Percentiles rank a stretch among this genome's conserved stretches.
These are phyloP conservation scores for Acropora tenuis DNA, from an alignment of 64 coral and sea anemone species.

Conservation along the genomic window DNA sequence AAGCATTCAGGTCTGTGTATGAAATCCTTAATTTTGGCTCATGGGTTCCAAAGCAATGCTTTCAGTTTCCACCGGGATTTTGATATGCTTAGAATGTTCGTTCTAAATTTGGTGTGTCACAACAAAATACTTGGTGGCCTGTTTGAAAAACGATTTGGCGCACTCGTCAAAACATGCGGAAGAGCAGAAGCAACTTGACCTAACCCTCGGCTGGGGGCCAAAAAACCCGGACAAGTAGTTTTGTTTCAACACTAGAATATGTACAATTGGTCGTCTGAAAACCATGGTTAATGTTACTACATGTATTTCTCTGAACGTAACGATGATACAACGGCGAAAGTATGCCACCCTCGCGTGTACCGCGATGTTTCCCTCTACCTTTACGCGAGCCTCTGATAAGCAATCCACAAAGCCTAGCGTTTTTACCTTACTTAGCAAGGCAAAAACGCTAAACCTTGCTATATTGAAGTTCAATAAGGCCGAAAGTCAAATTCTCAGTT, in stretches of 20 bases:
- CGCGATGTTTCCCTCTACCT: no score
- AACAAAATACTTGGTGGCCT: conserved; percentile 24
- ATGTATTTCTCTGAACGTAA: no score
- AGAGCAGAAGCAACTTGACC: conserved; percentile 22
- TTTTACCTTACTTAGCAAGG: no score
- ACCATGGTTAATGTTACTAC: no score
- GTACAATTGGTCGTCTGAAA: no score
- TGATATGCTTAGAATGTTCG: not conserved
- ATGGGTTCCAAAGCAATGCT: not conserved
- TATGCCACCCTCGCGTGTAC: no score
- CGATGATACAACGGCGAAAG: no score
- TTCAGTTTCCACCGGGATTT: not conserved
- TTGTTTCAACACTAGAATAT: no score
- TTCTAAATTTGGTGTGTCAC: not conserved
- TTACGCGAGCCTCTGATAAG: no score
- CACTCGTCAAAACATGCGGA: conserved; percentile 48
- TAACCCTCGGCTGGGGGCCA: conserved; percentile 31
- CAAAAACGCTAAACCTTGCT: no score
- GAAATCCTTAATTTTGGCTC: not conserved
- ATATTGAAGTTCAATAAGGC: not conserved
- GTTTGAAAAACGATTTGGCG: conserved; percentile 43
- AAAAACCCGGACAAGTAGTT: not conserved
- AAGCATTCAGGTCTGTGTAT: not conserved
- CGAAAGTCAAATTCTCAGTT: not conserved
- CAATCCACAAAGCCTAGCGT: no score